Evolutionary conservation across 2,797 vertebrate genomes (phyloP).

Genomic region (Arctocebus calabarensis): DNA sequence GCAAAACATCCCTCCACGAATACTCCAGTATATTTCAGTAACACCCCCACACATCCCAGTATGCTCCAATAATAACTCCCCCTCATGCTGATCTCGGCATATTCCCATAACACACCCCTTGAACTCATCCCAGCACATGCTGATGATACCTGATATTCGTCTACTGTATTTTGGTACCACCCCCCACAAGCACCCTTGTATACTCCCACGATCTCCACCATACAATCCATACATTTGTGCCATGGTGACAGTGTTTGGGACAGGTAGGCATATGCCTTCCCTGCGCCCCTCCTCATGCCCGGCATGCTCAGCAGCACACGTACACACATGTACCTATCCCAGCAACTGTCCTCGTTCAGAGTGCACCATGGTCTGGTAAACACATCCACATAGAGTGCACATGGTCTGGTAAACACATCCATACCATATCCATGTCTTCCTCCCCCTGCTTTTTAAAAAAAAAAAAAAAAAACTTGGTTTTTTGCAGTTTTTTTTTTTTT

Average conservation of each 20-base stretch:
- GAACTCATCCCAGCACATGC: background rate
- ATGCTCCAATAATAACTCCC: constrained; percentile 57
- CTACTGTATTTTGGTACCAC: background rate
- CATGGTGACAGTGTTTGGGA: accelerated
- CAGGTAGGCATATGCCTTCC: accelerated
- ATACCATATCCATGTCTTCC: background rate
- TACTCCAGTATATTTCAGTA: constrained; percentile 68
- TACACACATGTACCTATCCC: background rate
- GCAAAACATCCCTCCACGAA: constrained; percentile 48
- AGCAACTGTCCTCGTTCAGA: background rate
- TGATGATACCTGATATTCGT: background rate
- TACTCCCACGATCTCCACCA: background rate
- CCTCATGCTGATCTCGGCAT: constrained; percentile 41
- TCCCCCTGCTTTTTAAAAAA: too few species aligned
- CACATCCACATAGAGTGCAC: background rate
- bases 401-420: too few species aligned
- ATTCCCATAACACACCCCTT: constrained; percentile 64
- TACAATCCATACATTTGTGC: background rate
- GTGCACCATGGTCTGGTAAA: background rate
- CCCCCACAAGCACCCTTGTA: background rate
- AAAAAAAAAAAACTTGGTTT: too few species aligned
- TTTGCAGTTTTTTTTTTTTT: too few species aligned
- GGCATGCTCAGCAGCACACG: background rate
- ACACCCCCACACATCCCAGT: constrained; percentile 70
- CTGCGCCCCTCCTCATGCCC: accelerated